phyloP scores from a whole-genome alignment of 2,113 vertebrate genomes.

The Gnathonemus longibarbis region DNA sequence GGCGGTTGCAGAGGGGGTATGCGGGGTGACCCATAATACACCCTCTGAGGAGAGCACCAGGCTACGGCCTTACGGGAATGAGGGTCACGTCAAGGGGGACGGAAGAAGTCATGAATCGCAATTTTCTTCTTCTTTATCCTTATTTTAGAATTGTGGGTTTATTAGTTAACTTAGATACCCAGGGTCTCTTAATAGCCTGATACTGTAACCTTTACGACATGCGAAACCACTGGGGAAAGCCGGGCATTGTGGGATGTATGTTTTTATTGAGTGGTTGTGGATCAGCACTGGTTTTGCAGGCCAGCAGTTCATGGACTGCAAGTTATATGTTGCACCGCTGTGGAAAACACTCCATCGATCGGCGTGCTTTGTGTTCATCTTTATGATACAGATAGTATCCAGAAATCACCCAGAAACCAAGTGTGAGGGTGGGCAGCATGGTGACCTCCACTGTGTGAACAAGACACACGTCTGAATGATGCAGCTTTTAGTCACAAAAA shows the following conservation, averaged over 20 bases:
- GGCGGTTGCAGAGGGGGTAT: not conserved
- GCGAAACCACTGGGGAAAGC: slow-evolving; percentile 26
- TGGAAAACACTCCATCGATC: slow-evolving; percentile 34
- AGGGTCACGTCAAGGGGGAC: not conserved
- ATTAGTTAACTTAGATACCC: slow-evolving; percentile 19
- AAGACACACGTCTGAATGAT: slow-evolving; percentile 8
- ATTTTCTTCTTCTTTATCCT: slow-evolving; percentile 4
- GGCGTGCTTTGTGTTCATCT: slow-evolving; percentile 22
- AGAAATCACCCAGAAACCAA: slow-evolving; percentile 27
- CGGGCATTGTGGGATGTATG: slow-evolving; percentile 39
- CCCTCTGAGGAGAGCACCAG: not conserved
- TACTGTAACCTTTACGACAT: slow-evolving; percentile 58
- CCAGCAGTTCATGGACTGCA: slow-evolving; percentile 41
- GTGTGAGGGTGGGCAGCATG: not conserved
- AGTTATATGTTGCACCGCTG: slow-evolving; percentile 46
- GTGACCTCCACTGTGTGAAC: slow-evolving; percentile 17
- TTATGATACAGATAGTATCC: slow-evolving; percentile 37
- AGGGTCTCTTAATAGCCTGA: slow-evolving; percentile 25
- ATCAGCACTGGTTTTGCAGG: slow-evolving; percentile 16
- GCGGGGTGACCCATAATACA: not conserved
- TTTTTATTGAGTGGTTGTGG: slow-evolving; percentile 37
- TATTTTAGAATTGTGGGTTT: slow-evolving; percentile 16
- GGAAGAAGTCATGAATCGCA: not conserved
- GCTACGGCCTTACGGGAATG: not conserved
- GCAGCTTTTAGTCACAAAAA: not conserved